These are phyloP conservation scores for Pristionchus maxplancki DNA, from an alignment of 2,888 invertebrate species.

Conservation along the genomic window DNA sequence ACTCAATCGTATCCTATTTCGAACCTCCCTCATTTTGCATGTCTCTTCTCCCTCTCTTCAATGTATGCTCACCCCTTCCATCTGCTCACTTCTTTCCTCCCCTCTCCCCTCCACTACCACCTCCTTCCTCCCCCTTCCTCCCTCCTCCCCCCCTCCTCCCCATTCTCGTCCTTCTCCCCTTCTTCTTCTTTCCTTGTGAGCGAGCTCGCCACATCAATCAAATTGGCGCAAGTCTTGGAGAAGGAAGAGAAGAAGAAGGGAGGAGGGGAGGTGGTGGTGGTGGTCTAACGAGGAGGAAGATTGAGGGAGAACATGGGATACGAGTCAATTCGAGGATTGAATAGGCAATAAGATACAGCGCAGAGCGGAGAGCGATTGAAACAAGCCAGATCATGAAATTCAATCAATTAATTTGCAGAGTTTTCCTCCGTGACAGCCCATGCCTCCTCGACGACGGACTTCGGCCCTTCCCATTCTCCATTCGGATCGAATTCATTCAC, in stretches of 20 bases:
- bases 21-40: constrained; percentile 30
- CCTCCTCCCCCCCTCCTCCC: neutral
- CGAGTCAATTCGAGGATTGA: neutral
- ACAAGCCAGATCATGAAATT: neutral
- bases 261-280: constrained; percentile 39
- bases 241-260: neutral
- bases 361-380: neutral
- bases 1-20: constrained; percentile 8
- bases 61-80: constrained; percentile 34
- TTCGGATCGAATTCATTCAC: constrained; percentile 20
- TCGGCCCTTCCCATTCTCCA: constrained; percentile 6
- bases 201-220: constrained; percentile 44
- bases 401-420: too few species aligned
- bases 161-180: constrained; percentile 33
- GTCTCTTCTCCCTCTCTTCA: neutral
- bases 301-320: neutral
- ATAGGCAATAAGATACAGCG: neutral
- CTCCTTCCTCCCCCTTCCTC: neutral
- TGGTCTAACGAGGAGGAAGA: constrained; percentile 6
- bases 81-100: constrained; percentile 3
- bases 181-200: constrained; percentile 20
- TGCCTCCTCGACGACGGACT: constrained; percentile 1
- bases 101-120: neutral
- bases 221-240: neutral
- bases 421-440: neutral